Conservation (phyloP, 2,888 invertebrate genomes). For the Nomada ruficornis region DNA sequence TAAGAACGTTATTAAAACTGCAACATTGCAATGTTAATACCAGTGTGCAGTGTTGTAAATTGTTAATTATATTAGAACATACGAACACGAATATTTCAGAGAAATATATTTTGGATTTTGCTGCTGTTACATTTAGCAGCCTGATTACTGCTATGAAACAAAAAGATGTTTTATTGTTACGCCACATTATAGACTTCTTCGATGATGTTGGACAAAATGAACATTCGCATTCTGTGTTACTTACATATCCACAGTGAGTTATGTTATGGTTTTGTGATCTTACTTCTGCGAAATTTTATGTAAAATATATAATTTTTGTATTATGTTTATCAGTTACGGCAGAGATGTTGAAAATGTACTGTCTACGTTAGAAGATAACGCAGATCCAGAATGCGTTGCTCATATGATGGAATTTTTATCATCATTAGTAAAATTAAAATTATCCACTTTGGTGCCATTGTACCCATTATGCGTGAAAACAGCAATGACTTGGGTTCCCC, state of each 20-base stretch:
- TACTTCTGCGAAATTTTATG: neutral
- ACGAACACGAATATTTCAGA: conserved; percentile 85
- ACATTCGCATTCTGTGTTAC: conserved; percentile 76
- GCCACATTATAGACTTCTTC: conserved; percentile 86
- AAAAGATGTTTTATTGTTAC: conserved; percentile 84
- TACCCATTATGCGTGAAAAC: conserved; percentile 83
- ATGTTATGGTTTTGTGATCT: neutral
- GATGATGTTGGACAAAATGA: conserved; percentile 84
- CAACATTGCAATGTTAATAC: conserved; percentile 84
- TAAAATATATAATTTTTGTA: neutral
- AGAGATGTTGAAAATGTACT: conserved; percentile 83
- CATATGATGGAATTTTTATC: conserved; percentile 85
- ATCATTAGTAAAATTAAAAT: conserved; percentile 84
- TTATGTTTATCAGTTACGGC: conserved; percentile 77
- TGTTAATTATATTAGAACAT: conserved; percentile 86
- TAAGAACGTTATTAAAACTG: conserved; percentile 87
- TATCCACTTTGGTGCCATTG: conserved; percentile 81
- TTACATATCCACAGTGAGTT: conserved; percentile 78
- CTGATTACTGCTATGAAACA: conserved; percentile 84
- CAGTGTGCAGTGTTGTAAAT: conserved; percentile 86
- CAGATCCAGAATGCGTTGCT: conserved; percentile 85
- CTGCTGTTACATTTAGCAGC: conserved; percentile 85
- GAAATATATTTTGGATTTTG: conserved; percentile 84
- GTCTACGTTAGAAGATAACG: conserved; percentile 77
- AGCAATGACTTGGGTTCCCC: conserved; percentile 85